These are phyloP conservation scores for Junonia oenone DNA, from an alignment of 2,888 invertebrate species.

Conservation along the genomic window DNA sequence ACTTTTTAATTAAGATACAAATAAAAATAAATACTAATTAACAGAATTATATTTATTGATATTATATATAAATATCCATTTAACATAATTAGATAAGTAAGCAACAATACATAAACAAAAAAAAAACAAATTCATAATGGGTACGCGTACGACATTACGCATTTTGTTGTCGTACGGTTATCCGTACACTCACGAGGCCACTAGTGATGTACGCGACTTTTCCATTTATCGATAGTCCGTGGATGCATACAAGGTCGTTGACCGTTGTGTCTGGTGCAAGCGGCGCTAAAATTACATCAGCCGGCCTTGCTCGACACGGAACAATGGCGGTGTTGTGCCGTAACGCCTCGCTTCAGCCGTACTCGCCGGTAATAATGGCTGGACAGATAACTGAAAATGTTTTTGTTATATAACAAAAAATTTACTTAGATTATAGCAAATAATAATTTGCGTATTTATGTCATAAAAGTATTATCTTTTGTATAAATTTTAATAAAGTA, in stretches of 20 bases:
- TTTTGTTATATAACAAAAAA: neutral
- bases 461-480: neutral
- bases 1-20: too few species aligned
- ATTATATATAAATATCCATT: too few species aligned
- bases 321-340: slow-evolving; percentile 47
- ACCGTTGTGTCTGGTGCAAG: slow-evolving; percentile 62
- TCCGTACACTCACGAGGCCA: slow-evolving; percentile 28
- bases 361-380: slow-evolving; percentile 13
- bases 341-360: slow-evolving; percentile 28
- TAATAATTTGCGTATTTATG: neutral
- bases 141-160: slow-evolving; percentile 13
- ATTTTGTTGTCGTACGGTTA: slow-evolving; percentile 10
- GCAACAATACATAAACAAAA: neutral
- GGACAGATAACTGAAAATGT: neutral
- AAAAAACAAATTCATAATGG: slow-evolving; percentile 7
- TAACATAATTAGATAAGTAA: too few species aligned
- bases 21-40: too few species aligned
- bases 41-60: too few species aligned
- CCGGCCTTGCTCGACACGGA: slow-evolving; percentile 67
- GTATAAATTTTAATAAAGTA: neutral
- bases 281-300: slow-evolving; percentile 62
- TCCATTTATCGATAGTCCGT: slow-evolving; percentile 43
- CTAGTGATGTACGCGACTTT: slow-evolving; percentile 41
- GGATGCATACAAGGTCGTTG: slow-evolving; percentile 60
- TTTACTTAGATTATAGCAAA: neutral